Evolutionary conservation across 2,888 invertebrate genomes (phyloP).

Genomic region (Lithosia quadra): DNA sequence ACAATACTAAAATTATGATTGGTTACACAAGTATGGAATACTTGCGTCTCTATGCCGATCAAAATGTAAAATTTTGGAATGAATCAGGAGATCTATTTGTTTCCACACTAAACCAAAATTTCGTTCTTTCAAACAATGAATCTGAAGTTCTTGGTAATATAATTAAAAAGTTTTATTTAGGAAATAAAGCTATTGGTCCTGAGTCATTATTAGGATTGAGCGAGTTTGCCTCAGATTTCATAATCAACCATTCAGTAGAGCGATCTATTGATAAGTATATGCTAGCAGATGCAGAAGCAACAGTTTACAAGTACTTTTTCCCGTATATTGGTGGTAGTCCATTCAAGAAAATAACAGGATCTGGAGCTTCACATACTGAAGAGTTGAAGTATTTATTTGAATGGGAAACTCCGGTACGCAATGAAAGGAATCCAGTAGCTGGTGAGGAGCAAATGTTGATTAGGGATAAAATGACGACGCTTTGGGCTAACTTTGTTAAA

Average conservation of each 20-base stretch:
- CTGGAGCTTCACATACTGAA: constrained; percentile 62
- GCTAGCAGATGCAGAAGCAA: constrained; percentile 38
- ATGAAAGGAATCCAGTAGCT: background rate
- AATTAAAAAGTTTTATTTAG: constrained; percentile 56
- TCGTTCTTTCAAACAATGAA: constrained; percentile 30
- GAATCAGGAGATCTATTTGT: constrained; percentile 29
- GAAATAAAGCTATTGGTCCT: constrained; percentile 48
- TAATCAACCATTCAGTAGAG: constrained; percentile 57
- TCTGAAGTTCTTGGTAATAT: constrained; percentile 40
- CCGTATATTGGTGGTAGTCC: constrained; percentile 58
- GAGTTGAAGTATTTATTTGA: constrained; percentile 61
- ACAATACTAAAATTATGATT: constrained; percentile 56
- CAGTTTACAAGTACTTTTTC: constrained; percentile 60
- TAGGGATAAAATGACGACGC: constrained; percentile 58
- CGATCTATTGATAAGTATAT: constrained; percentile 58
- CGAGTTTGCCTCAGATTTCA: constrained; percentile 59
- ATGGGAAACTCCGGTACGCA: constrained; percentile 30
- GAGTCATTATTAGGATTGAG: constrained; percentile 54
- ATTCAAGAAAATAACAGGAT: constrained; percentile 50
- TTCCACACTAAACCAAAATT: constrained; percentile 29
- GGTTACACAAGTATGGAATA: constrained; percentile 67
- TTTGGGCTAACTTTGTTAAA: constrained; percentile 71
- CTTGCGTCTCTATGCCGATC: constrained; percentile 49
- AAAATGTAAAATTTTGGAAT: constrained; percentile 44
- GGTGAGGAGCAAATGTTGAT: constrained; percentile 57